These are phyloP conservation scores for Agelas oroides DNA, from an alignment of 37 sponge, comb jelly and placozoan genomes.

Conservation along the genomic window DNA sequence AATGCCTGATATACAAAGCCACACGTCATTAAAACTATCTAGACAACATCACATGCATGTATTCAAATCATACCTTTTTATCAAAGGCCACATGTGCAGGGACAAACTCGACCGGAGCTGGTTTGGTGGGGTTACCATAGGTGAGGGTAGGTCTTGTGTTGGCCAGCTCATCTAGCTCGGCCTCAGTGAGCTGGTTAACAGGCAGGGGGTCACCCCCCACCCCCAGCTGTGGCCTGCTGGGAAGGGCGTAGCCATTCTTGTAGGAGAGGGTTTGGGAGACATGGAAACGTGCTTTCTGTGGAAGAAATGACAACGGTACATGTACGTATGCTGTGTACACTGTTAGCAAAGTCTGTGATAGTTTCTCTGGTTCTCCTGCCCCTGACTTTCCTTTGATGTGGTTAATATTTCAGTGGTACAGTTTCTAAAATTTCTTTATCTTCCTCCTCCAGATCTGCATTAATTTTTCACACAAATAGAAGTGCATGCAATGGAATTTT, in stretches of 20 bases:
- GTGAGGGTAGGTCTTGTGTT: constrained; percentile 89
- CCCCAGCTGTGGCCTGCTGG: constrained; percentile 63
- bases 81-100: constrained; percentile 99
- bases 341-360: too few relatives aligned
- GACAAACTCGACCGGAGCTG: constrained; percentile 91
- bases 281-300: constrained; percentile 83
- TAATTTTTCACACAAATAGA: too few relatives aligned
- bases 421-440: too few relatives aligned
- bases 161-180: constrained; percentile 93
- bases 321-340: too few relatives aligned
- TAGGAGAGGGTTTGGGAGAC: constrained; percentile 84
- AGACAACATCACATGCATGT: too few relatives aligned
- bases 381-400: too few relatives aligned
- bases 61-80: constrained; percentile 75
- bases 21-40: too few relatives aligned
- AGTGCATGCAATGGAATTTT: too few relatives aligned
- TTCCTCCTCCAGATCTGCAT: too few relatives aligned
- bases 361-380: too few relatives aligned
- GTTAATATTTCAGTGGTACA: too few relatives aligned
- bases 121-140: constrained; percentile 87
- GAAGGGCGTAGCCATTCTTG: constrained; percentile 90
- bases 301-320: constrained; percentile 3
- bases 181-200: constrained; percentile 81
- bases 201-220: constrained; percentile 72
- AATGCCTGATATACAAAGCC: too few relatives aligned